Conservation (phyloP, 2,113 vertebrate genomes). For the Indri indri region DNA sequence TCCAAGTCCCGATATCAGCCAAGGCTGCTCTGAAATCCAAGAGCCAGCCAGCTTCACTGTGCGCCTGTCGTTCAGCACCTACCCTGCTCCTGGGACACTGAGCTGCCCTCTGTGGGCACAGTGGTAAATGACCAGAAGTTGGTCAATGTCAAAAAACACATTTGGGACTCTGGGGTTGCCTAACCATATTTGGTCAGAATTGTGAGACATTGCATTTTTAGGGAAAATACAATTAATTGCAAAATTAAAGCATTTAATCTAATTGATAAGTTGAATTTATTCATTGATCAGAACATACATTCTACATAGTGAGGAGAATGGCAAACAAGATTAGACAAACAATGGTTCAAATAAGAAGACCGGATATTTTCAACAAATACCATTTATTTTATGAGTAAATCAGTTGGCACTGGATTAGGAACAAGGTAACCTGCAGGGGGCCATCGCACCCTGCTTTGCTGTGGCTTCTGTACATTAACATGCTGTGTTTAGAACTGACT, state of each 20-base stretch:
- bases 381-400: too few relatives aligned
- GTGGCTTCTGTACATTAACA: not conserved
- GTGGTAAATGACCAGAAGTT: too few relatives aligned
- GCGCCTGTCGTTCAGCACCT: accelerated
- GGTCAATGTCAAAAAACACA: not conserved
- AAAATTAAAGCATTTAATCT: not conserved
- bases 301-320: not conserved
- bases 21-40: not conserved
- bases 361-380: not conserved
- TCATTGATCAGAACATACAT: not conserved
- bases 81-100: accelerated
- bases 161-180: not conserved
- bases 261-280: not conserved
- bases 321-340: not conserved
- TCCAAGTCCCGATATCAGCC: not conserved
- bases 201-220: not conserved
- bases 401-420: not conserved
- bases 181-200: not conserved
- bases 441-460: accelerated
- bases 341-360: not conserved
- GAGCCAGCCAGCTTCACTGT: accelerated
- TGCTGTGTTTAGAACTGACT: too few relatives aligned
- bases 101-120: accelerated
- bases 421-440: accelerated
- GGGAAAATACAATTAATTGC: not conserved